A percentile compares a stretch with the other conserved stretches of the same genome.
These are phyloP conservation scores for Plebejus anna DNA, from an alignment of 2,888 invertebrate genomes.

Conservation along the genomic window DNA sequence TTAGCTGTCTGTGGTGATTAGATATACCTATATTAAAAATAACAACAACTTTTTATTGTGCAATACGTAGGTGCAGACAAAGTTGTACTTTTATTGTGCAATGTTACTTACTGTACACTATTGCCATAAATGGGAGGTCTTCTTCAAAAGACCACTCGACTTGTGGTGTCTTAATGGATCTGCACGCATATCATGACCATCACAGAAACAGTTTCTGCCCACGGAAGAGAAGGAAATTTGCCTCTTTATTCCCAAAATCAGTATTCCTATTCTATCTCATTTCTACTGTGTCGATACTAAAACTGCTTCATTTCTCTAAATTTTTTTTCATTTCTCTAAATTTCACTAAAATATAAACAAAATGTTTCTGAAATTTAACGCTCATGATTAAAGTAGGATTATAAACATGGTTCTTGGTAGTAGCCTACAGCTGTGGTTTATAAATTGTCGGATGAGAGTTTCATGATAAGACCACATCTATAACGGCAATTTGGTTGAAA, in stretches of 20 bases:
- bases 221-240: too few species aligned
- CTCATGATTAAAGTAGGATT: neutral
- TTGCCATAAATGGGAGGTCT: neutral
- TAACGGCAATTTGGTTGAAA: slow-evolving; percentile 25
- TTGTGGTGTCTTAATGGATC: too few species aligned
- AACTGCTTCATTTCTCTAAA: too few species aligned
- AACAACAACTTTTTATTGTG: neutral
- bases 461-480: slow-evolving; percentile 22
- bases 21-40: neutral
- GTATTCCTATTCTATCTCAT: too few species aligned
- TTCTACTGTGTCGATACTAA: too few species aligned
- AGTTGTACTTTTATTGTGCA: neutral
- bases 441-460: neutral
- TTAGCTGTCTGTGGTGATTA: neutral
- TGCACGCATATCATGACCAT: neutral
- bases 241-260: too few species aligned
- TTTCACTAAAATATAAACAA: too few species aligned
- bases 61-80: neutral
- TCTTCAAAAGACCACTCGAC: too few species aligned
- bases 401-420: neutral
- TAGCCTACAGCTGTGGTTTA: neutral
- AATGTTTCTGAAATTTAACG: too few species aligned
- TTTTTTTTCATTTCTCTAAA: too few species aligned
- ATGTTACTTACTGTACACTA: neutral
- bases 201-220: too few species aligned